These are phyloP conservation scores for Luperina nickerlii DNA, from an alignment of 2,888 invertebrate genomes.

Conservation along the genomic window DNA sequence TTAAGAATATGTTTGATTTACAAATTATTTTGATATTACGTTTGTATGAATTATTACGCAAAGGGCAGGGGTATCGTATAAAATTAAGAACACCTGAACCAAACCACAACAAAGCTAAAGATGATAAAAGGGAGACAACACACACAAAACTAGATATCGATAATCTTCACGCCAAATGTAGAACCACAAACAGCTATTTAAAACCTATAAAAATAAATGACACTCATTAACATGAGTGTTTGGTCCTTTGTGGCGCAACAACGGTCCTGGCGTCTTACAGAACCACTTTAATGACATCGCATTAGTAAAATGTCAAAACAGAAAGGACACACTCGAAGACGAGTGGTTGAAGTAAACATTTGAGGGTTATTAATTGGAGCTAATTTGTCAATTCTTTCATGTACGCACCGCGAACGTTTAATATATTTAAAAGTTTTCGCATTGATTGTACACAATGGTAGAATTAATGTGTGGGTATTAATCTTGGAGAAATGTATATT, in stretches of 20 bases:
- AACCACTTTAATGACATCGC: constrained; percentile 84
- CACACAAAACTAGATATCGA: constrained; percentile 65
- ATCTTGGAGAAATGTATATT: constrained; percentile 63
- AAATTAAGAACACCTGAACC: constrained; percentile 12
- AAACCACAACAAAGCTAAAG: constrained; percentile 46
- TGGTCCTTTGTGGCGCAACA: constrained; percentile 80
- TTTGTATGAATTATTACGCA: too few relatives aligned
- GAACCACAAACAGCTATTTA: constrained; percentile 85
- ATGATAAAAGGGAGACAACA: constrained; percentile 61
- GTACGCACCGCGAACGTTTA: constrained; percentile 79
- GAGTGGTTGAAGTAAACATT: constrained; percentile 72
- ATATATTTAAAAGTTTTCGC: constrained; percentile 80
- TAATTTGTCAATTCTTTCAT: constrained; percentile 87
- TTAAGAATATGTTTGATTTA: too few relatives aligned
- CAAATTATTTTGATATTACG: too few relatives aligned
- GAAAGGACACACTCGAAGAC: constrained; percentile 84
- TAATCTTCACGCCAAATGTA: constrained; percentile 84
- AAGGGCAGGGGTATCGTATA: not conserved
- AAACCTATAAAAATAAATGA: constrained; percentile 88
- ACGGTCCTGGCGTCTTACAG: constrained; percentile 79
- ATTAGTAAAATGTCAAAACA: constrained; percentile 90
- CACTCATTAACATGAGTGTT: constrained; percentile 85
- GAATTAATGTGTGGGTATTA: constrained; percentile 72
- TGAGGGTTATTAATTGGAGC: constrained; percentile 84
- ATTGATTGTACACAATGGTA: constrained; percentile 78